Percentiles rank a stretch among this genome's conserved stretches.
These are phyloP conservation scores for Siniperca undulata DNA, from an alignment of 2,797 vertebrate genomes.

Conservation along the genomic window DNA sequence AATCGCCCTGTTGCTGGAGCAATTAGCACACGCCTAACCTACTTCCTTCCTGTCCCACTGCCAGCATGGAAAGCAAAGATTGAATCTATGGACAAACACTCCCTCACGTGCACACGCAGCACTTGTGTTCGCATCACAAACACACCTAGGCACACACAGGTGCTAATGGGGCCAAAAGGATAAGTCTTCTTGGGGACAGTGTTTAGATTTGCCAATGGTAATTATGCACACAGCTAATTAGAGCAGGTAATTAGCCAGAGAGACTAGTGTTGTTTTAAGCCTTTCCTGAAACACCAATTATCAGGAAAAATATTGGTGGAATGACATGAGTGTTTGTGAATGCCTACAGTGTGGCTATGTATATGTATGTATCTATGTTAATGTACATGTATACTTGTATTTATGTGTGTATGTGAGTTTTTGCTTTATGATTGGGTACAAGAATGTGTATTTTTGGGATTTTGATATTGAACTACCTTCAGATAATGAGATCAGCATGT, in stretches of 20 bases:
- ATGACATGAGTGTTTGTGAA: not conserved
- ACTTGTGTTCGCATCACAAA: not conserved
- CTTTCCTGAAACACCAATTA: constrained; percentile 30
- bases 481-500: not conserved
- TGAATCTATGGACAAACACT: constrained; percentile 12
- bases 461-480: not conserved
- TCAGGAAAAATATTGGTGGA: not conserved
- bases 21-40: constrained; percentile 55
- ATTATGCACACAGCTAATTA: constrained; percentile 60
- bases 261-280: constrained; percentile 33
- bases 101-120: not conserved
- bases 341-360: not conserved
- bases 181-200: constrained; percentile 30
- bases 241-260: constrained; percentile 42
- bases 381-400: not conserved
- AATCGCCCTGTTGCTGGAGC: constrained; percentile 39
- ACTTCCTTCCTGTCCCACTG: constrained; percentile 37
- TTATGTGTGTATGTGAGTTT: not conserved
- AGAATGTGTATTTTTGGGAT: not conserved
- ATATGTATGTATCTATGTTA: not conserved
- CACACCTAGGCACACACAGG: not conserved
- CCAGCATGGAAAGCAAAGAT: constrained; percentile 40
- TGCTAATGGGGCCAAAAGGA: constrained; percentile 41
- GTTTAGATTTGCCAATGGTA: constrained; percentile 38
- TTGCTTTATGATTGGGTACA: not conserved